Evolutionary conservation across 2,888 invertebrate species (phyloP), one percentile per base, ranked within the genome.

Genomic region (Heliothis peltigera): DNA sequence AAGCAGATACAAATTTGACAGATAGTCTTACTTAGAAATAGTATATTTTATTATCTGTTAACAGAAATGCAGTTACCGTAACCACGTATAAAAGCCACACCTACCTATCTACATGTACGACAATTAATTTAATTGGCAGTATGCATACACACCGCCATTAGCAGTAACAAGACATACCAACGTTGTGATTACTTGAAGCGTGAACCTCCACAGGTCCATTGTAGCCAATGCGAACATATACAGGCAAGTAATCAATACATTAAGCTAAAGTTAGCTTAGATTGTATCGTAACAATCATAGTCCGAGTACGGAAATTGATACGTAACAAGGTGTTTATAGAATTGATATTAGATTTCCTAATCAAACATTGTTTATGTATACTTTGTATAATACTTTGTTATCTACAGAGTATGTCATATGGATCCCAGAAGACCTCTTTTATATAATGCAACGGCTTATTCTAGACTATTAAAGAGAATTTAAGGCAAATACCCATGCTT

Each of bases 321-420:
- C 19, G 1, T 18, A 47, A 15, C 17, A 39, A 7, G 18, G 21
- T 21, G 42, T 18, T 35, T 15, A 43, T 22, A 56, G 8, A 18
- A 32, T 22, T 54, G 28, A 32, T 22, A 55, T 54, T 44, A 22
- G 39, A 35, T 18, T 46, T 53, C 15, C 18, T 39, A 46, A 32
- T 35, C 4, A 54, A 46, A 5, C 7, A n/a, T n/a, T n/a, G n/a
- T n/a, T n/a, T n/a, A n/a, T n/a, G n/a, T n/a, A n/a, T n/a, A n/a
- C n/a, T n/a, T n/a, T n/a, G n/a, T n/a, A n/a, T n/a, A n/a, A n/a
- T n/a, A n/a, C n/a, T n/a, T n/a, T n/a, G n/a, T n/a, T n/a, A n/a
- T n/a, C 25, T 1, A 6, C 25, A 25, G 25, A 32, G 32, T 32
- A 12, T 10, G 8, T 8, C 32, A 32, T 32, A 8, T 8, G 32